Percentiles rank a stretch among this genome's conserved stretches.
Conservation (phyloP, 2,888 invertebrate species). For the Aleiodes testaceus region DNA sequence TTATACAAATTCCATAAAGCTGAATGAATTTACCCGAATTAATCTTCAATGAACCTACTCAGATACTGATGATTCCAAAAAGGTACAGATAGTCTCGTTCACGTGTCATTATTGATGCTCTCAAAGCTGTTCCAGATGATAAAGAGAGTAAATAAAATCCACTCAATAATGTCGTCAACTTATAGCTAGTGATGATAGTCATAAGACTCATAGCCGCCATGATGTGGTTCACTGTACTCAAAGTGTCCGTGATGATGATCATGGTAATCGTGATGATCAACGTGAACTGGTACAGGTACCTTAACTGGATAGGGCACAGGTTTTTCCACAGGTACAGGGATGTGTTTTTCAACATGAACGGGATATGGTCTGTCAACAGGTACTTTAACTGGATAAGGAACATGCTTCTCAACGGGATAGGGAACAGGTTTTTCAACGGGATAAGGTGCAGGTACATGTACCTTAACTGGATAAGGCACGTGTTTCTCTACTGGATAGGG, state of each 20-base stretch:
- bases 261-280: slow-evolving; percentile 66
- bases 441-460: slow-evolving; percentile 78
- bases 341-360: slow-evolving; percentile 75
- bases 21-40: too few species aligned
- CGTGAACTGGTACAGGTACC: slow-evolving; percentile 80
- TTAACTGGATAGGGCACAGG: slow-evolving; percentile 84
- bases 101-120: too few species aligned
- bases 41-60: too few species aligned
- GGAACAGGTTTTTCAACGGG: slow-evolving; percentile 84
- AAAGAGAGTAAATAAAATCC: too few species aligned
- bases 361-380: slow-evolving; percentile 85
- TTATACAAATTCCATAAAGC: too few species aligned
- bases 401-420: slow-evolving; percentile 77
- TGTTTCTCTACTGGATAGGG: slow-evolving; percentile 78
- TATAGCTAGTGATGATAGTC: slow-evolving; percentile 40
- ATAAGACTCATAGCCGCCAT: slow-evolving; percentile 45
- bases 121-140: too few species aligned
- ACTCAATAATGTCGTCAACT: not conserved
- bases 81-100: too few species aligned
- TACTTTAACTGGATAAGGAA: slow-evolving; percentile 80
- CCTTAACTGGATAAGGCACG: slow-evolving; percentile 76
- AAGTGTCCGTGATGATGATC: slow-evolving; percentile 48
- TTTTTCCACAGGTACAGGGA: slow-evolving; percentile 80
- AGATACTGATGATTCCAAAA: too few species aligned
- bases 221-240: slow-evolving; percentile 48